Evolutionary conservation across 2,797 vertebrate species (phyloP), one percentile per base, ranked within the genome.

Genomic region (Syndactyla subalaris): DNA sequence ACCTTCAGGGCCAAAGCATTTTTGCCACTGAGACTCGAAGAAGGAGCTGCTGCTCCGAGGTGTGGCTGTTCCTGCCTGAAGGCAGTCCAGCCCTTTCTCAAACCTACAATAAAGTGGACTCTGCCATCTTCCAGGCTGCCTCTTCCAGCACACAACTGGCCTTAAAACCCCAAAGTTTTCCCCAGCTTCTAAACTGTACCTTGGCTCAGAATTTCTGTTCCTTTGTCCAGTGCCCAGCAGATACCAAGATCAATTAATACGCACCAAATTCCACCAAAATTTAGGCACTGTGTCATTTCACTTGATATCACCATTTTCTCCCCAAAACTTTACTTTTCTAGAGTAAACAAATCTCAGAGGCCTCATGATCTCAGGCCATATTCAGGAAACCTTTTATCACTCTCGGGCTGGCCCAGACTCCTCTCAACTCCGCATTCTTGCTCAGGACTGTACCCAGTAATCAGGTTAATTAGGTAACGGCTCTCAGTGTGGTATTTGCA

Each of bases 401-500:
- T 77, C 32, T 66, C 17, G 5, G 11, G 32, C 45, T 74, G n/a
- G 34, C 73, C 57, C 2, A 4, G 57, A 38, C 41, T 77, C 30
- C 20, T 22, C 27, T 21, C 57, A 58, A 11, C 30, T 63, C 71
- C 0, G 2, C 32, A 0, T 74, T 81, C 65, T 39, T 61, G 71
- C 30, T 51, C 73, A 23, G 18, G 39, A 67, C 73, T 61, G 27
- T 30, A 21, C 13, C n/a, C 63, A 85, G 26, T 85, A 88, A 95
- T 76, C 83, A 88, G 88, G 88, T 83, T 95, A 94, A 92, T 78
- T 45, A 75, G 58, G 61, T 68, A 86, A 78, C 73, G 3, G 24
- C 15, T 52, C 82, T 71, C 70, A 52, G 79, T 1, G 0, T 21
- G 43, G 80, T 59, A 10, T 78, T 88, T 95, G 85, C 88, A 22